Percentiles rank a stretch among this genome's conserved stretches.
phyloP scores from a whole-genome alignment of 2,113 vertebrate genomes.

The Ptilorrhoa leucosticta region DNA sequence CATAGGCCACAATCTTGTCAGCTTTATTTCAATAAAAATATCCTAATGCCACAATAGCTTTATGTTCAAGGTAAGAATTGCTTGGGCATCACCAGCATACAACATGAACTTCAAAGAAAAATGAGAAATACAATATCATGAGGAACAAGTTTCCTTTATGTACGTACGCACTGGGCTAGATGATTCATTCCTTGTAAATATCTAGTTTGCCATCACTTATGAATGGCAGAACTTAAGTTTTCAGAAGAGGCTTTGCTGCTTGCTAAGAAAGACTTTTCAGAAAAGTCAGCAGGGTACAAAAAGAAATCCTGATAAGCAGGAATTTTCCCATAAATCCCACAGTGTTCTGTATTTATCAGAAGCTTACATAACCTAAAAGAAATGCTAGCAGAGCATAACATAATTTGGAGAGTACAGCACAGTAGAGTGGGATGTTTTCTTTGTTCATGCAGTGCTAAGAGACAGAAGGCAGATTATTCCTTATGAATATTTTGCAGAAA shows the following conservation, averaged over 20 bases:
- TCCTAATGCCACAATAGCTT: accelerated
- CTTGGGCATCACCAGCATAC: not conserved
- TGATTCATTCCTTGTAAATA: not conserved
- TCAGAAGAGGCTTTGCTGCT: not conserved
- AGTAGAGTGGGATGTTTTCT: not conserved
- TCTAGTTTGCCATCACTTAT: not conserved
- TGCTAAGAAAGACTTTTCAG: not conserved
- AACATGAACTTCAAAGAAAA: not conserved
- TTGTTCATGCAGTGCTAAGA: not conserved
- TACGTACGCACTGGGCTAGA: accelerated
- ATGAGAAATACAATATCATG: accelerated
- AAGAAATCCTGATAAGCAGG: not conserved
- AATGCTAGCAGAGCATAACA: not conserved
- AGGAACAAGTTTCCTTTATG: not conserved
- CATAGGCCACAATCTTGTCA: not conserved
- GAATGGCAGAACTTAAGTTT: not conserved
- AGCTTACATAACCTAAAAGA: not conserved
- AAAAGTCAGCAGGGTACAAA: not conserved
- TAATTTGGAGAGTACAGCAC: not conserved
- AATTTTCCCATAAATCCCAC: not conserved
- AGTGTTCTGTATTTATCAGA: not conserved
- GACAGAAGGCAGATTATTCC: not conserved
- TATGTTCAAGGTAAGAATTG: not conserved
- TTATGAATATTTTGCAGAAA: not conserved
- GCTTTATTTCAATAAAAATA: not conserved